Base-by-base conservation (phyloP, 2,113 vertebrate genomes). In the Phainopepla nitens region DNA sequence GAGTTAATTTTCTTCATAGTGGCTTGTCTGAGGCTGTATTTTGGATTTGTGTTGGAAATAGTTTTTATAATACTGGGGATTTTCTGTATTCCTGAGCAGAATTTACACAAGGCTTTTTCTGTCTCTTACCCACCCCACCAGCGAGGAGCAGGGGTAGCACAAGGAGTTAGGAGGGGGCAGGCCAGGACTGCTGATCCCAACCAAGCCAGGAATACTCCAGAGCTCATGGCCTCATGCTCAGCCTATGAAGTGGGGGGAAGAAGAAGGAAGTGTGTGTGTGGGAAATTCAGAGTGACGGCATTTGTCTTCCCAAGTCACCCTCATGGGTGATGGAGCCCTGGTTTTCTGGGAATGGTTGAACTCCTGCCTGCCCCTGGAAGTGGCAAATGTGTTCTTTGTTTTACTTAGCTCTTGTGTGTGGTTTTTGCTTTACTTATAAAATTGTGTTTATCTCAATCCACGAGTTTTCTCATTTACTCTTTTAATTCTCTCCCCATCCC, bases 131-230 rank as follows among this genome's bases (percentile, higher is more conserved):
- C 24, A 24, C 19, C 2, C 2, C 23, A n/a, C 7, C 24, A 70
- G 56, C 0, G 3, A 16, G 10, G 41, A 13, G 23, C 14, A n/a
- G 28, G n/a, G 14, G 23, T 2, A 41, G 13, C 13, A 70, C 19
- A 87, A 33, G 47, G 56, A 41, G 14, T 17, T 41, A 54, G 24
- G 41, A 62, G 41, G 4, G 28, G 10, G 2, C 24, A 54, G 1
- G 9, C 16, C 11, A 9, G 29, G 13, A 79, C 6, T 35, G 19
- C 24, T 62, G 41, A 56, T 9, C 16, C 24, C 6, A 71, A 2
- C 15, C 16, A 39, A 4, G 5, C 5, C 29, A 47, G 49, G 35
- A 29, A 42, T 35, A 47, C 49, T 62, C 35, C 57, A 71, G 57
- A 25, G 2, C 4, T 22, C 12, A 12, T 14, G 24, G 41, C 29